Conservation (phyloP, 2,888 invertebrate genomes). For the Taphrorychus bicolor region DNA sequence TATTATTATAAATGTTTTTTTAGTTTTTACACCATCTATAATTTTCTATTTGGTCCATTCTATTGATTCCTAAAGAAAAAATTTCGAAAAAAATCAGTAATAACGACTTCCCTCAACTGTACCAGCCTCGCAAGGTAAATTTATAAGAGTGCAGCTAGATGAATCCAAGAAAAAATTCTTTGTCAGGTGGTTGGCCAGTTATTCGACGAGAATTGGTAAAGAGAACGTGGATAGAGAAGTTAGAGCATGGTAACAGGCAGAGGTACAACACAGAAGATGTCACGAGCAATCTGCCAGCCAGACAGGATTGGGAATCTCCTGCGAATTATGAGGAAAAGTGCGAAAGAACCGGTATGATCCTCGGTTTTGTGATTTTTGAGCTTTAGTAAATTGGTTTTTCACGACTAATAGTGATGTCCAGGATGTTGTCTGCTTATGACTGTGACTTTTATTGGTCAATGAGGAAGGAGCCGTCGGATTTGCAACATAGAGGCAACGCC, state of each 20-base stretch:
- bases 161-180: too few relatives aligned
- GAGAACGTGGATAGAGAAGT: slow-evolving; percentile 78
- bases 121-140: too few relatives aligned
- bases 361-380: too few relatives aligned
- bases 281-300: slow-evolving; percentile 55
- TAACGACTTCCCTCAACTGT: too few relatives aligned
- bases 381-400: too few relatives aligned
- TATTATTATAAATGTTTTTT: too few relatives aligned
- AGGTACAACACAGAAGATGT: slow-evolving; percentile 52
- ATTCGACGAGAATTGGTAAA: slow-evolving; percentile 72
- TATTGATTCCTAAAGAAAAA: too few relatives aligned
- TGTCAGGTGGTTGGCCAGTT: slow-evolving; percentile 75
- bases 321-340: slow-evolving; percentile 66
- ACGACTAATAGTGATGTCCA: slow-evolving; percentile 68
- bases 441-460: slow-evolving; percentile 92
- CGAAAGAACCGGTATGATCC: slow-evolving; percentile 66
- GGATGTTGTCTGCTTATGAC: slow-evolving; percentile 79
- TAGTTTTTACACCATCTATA: too few relatives aligned
- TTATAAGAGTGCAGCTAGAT: too few relatives aligned
- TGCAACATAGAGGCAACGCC: slow-evolving; percentile 67
- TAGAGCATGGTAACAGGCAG: slow-evolving; percentile 56
- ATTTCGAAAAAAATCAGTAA: too few relatives aligned
- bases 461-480: slow-evolving; percentile 81
- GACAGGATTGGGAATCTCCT: slow-evolving; percentile 58
- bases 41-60: too few relatives aligned